phyloP scores from a whole-genome alignment of 2,113 vertebrate genomes.

The Hydrochoerus hydrochaeris region DNA sequence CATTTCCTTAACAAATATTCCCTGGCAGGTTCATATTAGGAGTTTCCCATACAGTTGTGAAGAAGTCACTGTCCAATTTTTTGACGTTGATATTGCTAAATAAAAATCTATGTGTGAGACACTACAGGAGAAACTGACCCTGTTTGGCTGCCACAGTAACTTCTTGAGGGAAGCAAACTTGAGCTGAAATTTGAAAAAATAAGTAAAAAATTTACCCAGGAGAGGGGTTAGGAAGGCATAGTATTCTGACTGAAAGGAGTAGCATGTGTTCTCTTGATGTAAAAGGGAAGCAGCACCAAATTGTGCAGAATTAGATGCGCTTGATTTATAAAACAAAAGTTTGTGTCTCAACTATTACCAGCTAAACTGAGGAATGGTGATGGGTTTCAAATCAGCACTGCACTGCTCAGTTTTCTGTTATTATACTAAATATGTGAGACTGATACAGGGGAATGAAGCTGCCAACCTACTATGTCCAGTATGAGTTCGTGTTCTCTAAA shows the following conservation, averaged over 20 bases:
- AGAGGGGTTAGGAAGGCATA: not conserved
- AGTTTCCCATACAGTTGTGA: not conserved
- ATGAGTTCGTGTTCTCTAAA: no score
- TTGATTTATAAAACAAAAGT: not conserved
- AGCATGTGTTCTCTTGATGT: not conserved
- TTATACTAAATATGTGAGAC: not conserved
- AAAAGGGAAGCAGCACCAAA: not conserved
- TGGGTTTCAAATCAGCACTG: not conserved
- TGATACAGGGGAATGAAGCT: no score
- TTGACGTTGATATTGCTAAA: not conserved
- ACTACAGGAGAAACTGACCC: not conserved
- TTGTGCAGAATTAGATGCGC: not conserved
- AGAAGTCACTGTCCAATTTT: not conserved
- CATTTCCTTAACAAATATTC: not conserved
- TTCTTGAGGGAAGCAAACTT: conserved; percentile 11
- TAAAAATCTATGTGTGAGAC: not conserved
- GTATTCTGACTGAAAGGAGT: not conserved
- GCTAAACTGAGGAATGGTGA: not conserved
- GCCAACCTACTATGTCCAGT: no score
- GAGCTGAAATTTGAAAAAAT: conserved; percentile 10
- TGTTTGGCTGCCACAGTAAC: not conserved
- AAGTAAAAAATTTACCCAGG: not conserved
- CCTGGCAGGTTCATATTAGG: not conserved
- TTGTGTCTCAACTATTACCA: not conserved
- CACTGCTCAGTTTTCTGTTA: not conserved